Evolutionary conservation across 2,888 invertebrate genomes (phyloP), one percentile per base, ranked within the genome.

Genomic region (Hyposoter didymator): DNA sequence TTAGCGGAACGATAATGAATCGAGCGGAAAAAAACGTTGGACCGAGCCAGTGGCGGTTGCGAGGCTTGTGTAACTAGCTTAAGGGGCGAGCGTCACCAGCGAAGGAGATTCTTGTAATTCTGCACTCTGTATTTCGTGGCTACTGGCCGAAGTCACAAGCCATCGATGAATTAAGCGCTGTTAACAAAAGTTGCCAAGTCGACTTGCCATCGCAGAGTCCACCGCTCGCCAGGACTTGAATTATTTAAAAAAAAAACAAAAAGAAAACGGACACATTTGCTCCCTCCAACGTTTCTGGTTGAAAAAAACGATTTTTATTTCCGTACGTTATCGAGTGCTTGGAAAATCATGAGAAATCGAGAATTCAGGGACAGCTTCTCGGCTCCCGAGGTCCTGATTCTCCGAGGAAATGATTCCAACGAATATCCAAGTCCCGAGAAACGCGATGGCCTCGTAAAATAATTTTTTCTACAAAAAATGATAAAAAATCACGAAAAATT

Each of bases 21-120:
- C 84, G 79, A 84, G 79, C 74, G 79, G 62, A 83, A 72, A 19
- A 47, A 84, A 79, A 84, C 28, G 70, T 75, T 84, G 32, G 64
- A 59, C 78, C 59, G 59, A 59, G 59, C 49, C 35, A 12, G 39
- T 39, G 39, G 2, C 19, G 52, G 55, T 7, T 52, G n/a, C 35
- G 35, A 19, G 19, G 32, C 12, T 72, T n/a, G 28, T 52, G 39
- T 52, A 59, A 59, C 28, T n/a, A 59, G 28, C 59, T 59, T 59
- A 59, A 59, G 59, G 28, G 59, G 14, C 10, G 12, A 28, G 22
- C 22, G 28, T 55, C 55, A 55, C 28, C 2, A 3, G 12, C 22
- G 22, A 55, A 22, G 55, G 55, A 22, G 10, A 55, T 22, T 55
- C 22, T 55, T 55, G 55, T 55, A 22, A 55, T 55, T 35, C 4